A percentile compares a stretch with the other conserved stretches of the same genome.
Evolutionary conservation across 2,888 invertebrate species (phyloP).

Genomic region (Drosophila pegasa): DNA sequence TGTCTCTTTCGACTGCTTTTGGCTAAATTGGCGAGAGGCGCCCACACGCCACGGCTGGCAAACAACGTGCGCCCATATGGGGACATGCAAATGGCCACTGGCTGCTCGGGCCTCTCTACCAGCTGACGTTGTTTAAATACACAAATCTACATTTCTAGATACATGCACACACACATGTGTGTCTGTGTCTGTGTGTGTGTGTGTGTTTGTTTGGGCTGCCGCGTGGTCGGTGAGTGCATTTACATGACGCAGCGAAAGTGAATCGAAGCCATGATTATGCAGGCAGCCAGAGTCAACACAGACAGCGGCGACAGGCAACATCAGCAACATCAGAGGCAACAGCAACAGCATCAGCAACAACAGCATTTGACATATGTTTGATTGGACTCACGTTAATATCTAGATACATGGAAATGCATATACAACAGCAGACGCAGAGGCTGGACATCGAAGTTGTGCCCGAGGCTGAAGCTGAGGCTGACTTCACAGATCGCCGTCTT

Average conservation of each 20-base stretch:
- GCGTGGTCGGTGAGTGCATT: constrained; percentile 66
- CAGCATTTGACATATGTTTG: constrained; percentile 71
- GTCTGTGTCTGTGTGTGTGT: not conserved
- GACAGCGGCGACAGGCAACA: constrained; percentile 65
- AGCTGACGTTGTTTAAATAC: constrained; percentile 39
- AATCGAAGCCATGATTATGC: constrained; percentile 70
- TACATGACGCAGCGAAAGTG: constrained; percentile 77
- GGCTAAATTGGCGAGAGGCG: constrained; percentile 39
- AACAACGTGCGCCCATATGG: constrained; percentile 59
- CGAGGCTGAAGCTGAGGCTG: not conserved
- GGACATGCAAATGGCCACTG: constrained; percentile 58
- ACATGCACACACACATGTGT: not conserved
- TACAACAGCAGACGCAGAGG: constrained; percentile 5
- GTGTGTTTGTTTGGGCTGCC: constrained; percentile 3
- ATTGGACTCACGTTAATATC: constrained; percentile 53
- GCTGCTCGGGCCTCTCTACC: constrained; percentile 30
- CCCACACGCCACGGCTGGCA: constrained; percentile 44
- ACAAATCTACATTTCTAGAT: constrained; percentile 15
- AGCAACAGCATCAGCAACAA: constrained; percentile 38
- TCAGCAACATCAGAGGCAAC: constrained; percentile 47
- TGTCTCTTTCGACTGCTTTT: constrained; percentile 17
- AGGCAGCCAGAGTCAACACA: constrained; percentile 47
- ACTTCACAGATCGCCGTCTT: constrained; percentile 1
- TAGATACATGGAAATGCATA: constrained; percentile 17
- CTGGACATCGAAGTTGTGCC: constrained; percentile 26